Base-by-base conservation (phyloP, 37 sponge, comb jelly and placozoan species). In the Beroe forskalii region DNA sequence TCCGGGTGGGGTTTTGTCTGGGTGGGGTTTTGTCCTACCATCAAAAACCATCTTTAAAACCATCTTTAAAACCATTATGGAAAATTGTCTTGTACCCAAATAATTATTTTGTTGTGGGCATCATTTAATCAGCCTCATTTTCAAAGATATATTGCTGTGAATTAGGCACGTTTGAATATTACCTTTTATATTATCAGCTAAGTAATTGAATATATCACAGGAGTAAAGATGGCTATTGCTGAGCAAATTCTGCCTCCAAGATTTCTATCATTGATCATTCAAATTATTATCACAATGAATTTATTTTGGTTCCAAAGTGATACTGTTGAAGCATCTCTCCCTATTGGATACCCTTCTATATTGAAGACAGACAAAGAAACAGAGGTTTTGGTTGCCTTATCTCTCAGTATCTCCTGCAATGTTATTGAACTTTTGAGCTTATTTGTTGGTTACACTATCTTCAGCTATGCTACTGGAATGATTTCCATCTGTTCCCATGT, bases 201-300 rank as follows among this genome's bases (percentile, higher is more conserved):
- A n/a, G n/a, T n/a, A n/a, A n/a, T n/a, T n/a, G n/a, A n/a, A n/a
- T n/a, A n/a, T n/a, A n/a, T n/a, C 55, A 48, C 55, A 48, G 55
- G 55, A 48, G 12, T 12, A 36, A 23, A 1, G 12, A 80, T 80
- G 86, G 86, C 55, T 23, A 80, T 80, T 25, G 86, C 86, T 39
- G 86, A 80, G 35, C 28, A 23, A 44, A 80, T 80, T 25, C 86
- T 80, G 17, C 86, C 86, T 0, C 86, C 86, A 44, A 41, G 86
- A 44, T 80, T 80, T 37, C 55, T 80, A 4, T 80, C 86, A 23
- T 37, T 80, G 4, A 80, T 80, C 1, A 80, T 44, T 4, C 86
- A 80, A 23, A 80, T 80, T 37, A 80, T 80, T 48, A 80, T 80
- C 43, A 80, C 86, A 27, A 80, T 80, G 86, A 80, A 80, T 37